phyloP scores from a whole-genome alignment of 2,888 invertebrate species.

The Buathra laborator region DNA sequence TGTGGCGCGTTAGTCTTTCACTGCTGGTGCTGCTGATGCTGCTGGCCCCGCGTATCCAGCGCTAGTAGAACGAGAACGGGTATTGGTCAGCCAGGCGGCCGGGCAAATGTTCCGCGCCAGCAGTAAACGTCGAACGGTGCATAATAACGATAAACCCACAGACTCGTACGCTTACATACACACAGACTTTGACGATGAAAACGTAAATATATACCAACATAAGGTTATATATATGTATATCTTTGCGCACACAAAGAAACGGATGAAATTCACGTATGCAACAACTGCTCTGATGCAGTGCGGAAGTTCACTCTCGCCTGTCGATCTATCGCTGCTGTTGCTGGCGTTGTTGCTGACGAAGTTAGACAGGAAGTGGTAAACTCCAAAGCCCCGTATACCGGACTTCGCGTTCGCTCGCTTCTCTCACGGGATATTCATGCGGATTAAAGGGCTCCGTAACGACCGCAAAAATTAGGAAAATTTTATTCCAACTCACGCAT shows the following conservation, averaged over 20 bases:
- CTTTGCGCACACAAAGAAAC: conserved; percentile 35
- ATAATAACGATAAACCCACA: conserved; percentile 67
- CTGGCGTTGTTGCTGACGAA: conserved; percentile 55
- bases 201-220: conserved; percentile 26
- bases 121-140: conserved; percentile 67
- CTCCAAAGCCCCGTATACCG: conserved; percentile 43
- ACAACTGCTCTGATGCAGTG: conserved; percentile 42
- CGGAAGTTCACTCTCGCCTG: conserved; percentile 58
- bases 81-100: conserved; percentile 57
- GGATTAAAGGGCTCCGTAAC: conserved; percentile 14
- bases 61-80: conserved; percentile 35
- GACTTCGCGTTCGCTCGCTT: conserved; percentile 33
- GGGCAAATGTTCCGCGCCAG: conserved; percentile 59
- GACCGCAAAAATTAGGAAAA: conserved; percentile 20
- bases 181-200: conserved; percentile 1
- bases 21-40: conserved; percentile 44
- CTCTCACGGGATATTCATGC: conserved; percentile 45
- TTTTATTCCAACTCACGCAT: neutral
- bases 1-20: conserved; percentile 51
- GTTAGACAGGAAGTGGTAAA: conserved; percentile 66
- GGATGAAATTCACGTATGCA: conserved; percentile 46
- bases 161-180: conserved; percentile 11
- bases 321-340: conserved; percentile 4
- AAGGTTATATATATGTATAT: conserved; percentile 20
- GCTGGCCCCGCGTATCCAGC: neutral